A percentile compares a stretch with the other conserved stretches of the same genome.
These are phyloP conservation scores for Myripristis murdjan DNA, from an alignment of 2,797 vertebrate genomes.

Conservation along the genomic window DNA sequence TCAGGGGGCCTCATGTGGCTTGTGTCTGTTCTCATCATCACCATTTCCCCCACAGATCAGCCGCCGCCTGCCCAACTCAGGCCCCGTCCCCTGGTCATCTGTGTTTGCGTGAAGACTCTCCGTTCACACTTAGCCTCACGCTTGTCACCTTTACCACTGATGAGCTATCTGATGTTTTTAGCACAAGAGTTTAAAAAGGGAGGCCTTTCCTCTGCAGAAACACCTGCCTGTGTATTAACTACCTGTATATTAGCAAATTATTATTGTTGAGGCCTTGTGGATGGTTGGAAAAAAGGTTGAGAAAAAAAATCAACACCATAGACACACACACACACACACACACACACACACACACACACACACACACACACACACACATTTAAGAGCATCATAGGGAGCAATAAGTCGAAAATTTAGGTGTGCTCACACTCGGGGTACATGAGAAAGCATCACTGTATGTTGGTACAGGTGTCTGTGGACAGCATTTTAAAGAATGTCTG, in stretches of 20 bases:
- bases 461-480: constrained; percentile 33
- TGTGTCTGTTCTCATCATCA: constrained; percentile 87
- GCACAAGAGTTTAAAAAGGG: constrained; percentile 36
- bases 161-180: constrained; percentile 62
- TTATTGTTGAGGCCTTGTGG: constrained; percentile 3
- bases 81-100: constrained; percentile 58
- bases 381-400: neutral
- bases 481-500: constrained; percentile 13
- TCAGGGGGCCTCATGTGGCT: constrained; percentile 88
- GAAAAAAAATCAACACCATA: neutral
- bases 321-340: neutral
- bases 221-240: neutral
- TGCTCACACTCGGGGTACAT: neutral
- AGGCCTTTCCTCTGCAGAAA: constrained; percentile 35
- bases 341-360: neutral
- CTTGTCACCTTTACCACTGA: constrained; percentile 72
- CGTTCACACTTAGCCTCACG: constrained; percentile 73
- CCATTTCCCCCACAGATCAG: constrained; percentile 65
- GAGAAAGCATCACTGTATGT: constrained; percentile 5
- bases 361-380: neutral
- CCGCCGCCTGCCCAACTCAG: constrained; percentile 61
- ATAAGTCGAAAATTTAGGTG: neutral
- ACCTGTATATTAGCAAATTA: neutral
- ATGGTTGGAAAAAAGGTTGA: constrained; percentile 1
- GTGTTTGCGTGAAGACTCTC: constrained; percentile 70